Evolutionary conservation across 2,113 vertebrate species (phyloP), one percentile per base, ranked within the genome.

Genomic region (Jaculus jaculus): DNA sequence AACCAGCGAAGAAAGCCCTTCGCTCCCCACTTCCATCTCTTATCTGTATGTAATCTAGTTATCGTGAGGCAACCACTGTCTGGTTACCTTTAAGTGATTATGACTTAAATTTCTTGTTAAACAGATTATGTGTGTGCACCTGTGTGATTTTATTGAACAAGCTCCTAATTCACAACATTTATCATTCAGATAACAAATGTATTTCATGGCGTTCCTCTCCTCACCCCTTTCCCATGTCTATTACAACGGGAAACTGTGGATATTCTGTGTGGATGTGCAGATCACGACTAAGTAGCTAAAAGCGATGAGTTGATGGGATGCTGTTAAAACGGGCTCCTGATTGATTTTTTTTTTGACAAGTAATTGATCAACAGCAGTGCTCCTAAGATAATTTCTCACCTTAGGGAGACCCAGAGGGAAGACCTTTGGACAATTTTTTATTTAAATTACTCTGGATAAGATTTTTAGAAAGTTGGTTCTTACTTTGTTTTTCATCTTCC

Each of bases 41-140:
- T 39, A 69, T 84, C 2, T 58, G 5, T 90, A 66, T 30, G 54
- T 12, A 54, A 54, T 54, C 54, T 54, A 16, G 54, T 54, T 54
- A 12, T 54, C 54, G 7, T 54, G 7, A 54, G 13, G 54, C 2
- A 16, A 54, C 15, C 11, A 54, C 54, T 54, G 6, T 54, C 54
- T 54, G 13, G 15, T 54, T 54, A 54, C 15, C 54, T 78, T 84
- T 89, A 32, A 87, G 13, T 68, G 39, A n/a, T 80, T 34, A 71
- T 84, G 81, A 86, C 73, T 69, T 87, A 77, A 81, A 94, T 61
- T 42, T 61, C 54, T 89, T 18, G n/a, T 78, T 82, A 78, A 90
- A 72, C 9, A 66, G 16, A 7, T 9, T 85, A 21, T 34, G 42
- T 78, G n/a, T 77, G 11, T 78, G 34, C 2, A 5, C 15, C 6